These are phyloP conservation scores for Gymnogyps californianus DNA, from an alignment of 2,113 vertebrate genomes.

Conservation along the genomic window DNA sequence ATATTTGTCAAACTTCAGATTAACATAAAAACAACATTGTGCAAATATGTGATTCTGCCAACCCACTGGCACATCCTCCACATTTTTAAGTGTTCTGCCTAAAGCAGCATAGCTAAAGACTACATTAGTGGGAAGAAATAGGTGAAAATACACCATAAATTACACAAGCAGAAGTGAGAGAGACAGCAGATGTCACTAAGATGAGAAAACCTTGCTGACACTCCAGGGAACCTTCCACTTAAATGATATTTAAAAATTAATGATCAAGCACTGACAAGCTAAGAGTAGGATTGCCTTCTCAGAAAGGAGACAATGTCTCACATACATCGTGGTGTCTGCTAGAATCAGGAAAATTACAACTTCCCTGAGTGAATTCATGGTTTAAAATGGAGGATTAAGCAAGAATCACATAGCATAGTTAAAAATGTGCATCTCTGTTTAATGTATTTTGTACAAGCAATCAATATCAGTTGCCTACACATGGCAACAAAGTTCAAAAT, in stretches of 20 bases:
- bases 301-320: neutral
- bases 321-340: accelerated
- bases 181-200: neutral
- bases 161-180: neutral
- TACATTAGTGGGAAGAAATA: neutral
- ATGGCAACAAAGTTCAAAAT: neutral
- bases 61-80: neutral
- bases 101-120: neutral
- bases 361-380: neutral
- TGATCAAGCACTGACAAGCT: neutral
- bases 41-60: neutral
- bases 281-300: neutral
- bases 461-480: neutral
- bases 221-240: neutral
- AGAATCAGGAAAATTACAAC: neutral
- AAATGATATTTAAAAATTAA: neutral
- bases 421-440: neutral
- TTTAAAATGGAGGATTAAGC: neutral
- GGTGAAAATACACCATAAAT: neutral
- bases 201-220: neutral
- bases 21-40: neutral
- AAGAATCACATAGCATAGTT: neutral
- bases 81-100: neutral
- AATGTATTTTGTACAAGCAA: neutral
- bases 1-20: slow-evolving; percentile 9